Conservation (phyloP, 1,140 invertebrate species). For the Colletes gigas region DNA sequence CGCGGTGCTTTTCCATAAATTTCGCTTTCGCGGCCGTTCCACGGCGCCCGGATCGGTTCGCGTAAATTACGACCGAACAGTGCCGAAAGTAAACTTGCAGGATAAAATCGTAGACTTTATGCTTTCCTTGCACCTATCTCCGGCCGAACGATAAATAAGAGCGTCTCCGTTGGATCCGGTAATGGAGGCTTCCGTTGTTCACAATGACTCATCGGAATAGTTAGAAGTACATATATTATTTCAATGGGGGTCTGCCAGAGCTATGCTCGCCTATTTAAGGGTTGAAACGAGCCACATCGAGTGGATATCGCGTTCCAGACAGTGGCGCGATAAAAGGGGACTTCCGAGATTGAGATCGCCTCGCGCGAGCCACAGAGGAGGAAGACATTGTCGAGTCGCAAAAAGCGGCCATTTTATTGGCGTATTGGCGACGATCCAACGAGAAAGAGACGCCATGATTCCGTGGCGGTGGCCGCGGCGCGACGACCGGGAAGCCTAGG, state of each 20-base stretch:
- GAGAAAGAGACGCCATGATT: slow-evolving; percentile 55
- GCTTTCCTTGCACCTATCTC: slow-evolving; percentile 34
- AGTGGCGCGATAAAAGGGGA: slow-evolving; percentile 47
- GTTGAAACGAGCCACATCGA: slow-evolving; percentile 5
- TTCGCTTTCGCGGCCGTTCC: neutral
- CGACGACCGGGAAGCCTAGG: slow-evolving; percentile 18
- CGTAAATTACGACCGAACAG: slow-evolving; percentile 11
- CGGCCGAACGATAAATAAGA: slow-evolving; percentile 9
- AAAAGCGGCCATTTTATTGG: slow-evolving; percentile 66
- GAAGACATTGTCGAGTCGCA: slow-evolving; percentile 58
- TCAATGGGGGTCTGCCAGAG: too few species aligned
- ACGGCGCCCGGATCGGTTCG: neutral
- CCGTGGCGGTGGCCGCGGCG: neutral
- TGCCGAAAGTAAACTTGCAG: slow-evolving; percentile 17
- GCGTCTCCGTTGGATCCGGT: slow-evolving; percentile 7
- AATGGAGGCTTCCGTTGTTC: neutral
- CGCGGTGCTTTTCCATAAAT: neutral
- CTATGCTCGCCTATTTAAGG: neutral
- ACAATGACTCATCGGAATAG: too few species aligned
- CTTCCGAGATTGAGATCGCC: slow-evolving; percentile 54
- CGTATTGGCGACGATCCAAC: slow-evolving; percentile 65
- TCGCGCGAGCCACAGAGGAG: slow-evolving; percentile 41
- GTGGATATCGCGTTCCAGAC: slow-evolving; percentile 39
- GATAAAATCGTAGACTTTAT: slow-evolving; percentile 40
- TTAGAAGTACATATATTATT: too few species aligned